Conservation (phyloP, 2,797 vertebrate genomes). For the Arctocebus calabarensis region DNA sequence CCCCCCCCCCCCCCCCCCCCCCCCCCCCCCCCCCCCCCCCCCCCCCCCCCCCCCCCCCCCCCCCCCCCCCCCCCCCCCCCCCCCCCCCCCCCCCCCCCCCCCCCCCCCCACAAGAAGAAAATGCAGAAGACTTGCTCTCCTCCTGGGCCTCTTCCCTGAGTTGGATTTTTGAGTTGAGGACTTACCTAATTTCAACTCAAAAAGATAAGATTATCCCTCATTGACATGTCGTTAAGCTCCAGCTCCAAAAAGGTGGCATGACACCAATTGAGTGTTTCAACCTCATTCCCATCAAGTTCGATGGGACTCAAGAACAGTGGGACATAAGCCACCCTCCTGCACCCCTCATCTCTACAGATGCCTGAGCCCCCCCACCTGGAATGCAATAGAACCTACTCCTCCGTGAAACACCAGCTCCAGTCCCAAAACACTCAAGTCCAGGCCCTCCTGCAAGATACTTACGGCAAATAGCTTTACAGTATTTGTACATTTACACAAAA, state of each 20-base stretch:
- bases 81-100: too few relatives aligned
- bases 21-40: too few relatives aligned
- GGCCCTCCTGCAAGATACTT: slow-evolving; percentile 79
- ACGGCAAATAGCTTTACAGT: slow-evolving; percentile 85
- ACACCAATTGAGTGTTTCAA: neutral
- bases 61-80: too few relatives aligned
- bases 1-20: too few relatives aligned
- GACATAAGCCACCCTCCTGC: neutral
- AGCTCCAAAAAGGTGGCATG: neutral
- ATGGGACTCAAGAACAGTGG: neutral
- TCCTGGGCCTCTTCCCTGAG: slow-evolving; percentile 77
- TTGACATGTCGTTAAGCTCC: neutral
- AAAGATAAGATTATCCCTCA: neutral
- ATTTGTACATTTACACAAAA: slow-evolving; percentile 89
- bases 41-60: too few relatives aligned
- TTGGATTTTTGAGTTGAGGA: slow-evolving; percentile 68
- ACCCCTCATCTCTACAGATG: neutral
- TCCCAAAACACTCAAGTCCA: neutral
- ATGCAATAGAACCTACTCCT: neutral
- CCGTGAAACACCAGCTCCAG: neutral
- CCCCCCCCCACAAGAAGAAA: neutral
- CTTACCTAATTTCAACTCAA: slow-evolving; percentile 67
- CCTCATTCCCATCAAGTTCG: neutral
- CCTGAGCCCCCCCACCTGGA: neutral
- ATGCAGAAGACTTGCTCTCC: neutral